Conservation (phyloP, 2,113 vertebrate species). For the Chunga burmeisteri region DNA sequence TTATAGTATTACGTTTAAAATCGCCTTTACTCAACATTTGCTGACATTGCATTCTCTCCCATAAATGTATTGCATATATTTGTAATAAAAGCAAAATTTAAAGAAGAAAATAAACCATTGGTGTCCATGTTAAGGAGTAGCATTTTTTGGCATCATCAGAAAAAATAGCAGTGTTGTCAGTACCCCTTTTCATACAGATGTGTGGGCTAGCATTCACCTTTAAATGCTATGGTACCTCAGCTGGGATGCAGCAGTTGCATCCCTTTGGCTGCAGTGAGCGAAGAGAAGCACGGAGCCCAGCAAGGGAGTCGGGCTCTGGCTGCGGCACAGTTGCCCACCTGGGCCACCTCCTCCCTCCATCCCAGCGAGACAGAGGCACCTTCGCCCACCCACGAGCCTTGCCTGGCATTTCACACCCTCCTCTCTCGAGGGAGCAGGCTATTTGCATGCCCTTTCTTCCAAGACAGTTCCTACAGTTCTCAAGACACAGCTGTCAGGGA, state of each 20-base stretch:
- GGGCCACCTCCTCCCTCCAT: neutral
- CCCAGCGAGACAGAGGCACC: rapidly evolving
- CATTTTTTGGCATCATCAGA: neutral
- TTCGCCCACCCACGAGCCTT: neutral
- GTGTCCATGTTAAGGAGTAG: neutral
- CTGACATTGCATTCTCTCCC: neutral
- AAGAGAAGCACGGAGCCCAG: neutral
- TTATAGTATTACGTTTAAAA: neutral
- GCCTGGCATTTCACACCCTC: neutral
- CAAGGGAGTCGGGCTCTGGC: rapidly evolving
- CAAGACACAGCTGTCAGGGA: neutral
- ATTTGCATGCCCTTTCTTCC: neutral
- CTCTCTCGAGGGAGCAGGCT: neutral
- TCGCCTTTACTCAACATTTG: neutral
- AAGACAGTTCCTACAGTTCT: neutral
- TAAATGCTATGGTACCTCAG: neutral
- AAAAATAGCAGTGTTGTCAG: neutral
- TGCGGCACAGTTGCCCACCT: neutral
- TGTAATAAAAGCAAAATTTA: constrained; percentile 50
- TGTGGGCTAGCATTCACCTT: neutral
- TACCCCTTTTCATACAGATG: neutral
- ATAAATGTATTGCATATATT: neutral
- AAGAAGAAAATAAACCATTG: neutral
- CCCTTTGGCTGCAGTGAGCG: neutral
- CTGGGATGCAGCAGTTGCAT: neutral